phyloP scores from a whole-genome alignment of 2,113 vertebrate species.

The Dinomys branickii region DNA sequence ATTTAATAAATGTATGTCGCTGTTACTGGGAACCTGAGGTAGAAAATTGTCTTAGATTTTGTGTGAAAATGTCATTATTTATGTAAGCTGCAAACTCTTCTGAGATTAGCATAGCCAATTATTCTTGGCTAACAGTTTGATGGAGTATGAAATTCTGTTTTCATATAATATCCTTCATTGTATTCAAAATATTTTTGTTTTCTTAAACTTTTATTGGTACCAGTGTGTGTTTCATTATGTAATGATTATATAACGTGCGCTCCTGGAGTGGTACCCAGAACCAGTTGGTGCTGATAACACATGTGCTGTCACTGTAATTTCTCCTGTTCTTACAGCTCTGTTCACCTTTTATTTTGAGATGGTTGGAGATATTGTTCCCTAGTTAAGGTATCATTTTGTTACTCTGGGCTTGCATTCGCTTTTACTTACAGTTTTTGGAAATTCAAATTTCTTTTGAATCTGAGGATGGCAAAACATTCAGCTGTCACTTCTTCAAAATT shows the following conservation, averaged over 20 bases:
- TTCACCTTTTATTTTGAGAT: neutral
- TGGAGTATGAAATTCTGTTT: neutral
- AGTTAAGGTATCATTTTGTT: neutral
- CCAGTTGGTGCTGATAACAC: neutral
- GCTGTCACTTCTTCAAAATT: neutral
- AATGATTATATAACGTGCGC: neutral
- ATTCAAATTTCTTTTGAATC: neutral
- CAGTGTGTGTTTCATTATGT: neutral
- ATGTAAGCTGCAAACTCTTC: too few species aligned
- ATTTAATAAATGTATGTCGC: neutral
- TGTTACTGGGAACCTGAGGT: neutral
- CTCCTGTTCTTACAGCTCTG: neutral
- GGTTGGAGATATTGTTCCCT: neutral
- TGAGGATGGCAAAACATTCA: neutral
- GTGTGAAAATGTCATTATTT: neutral
- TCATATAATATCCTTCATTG: neutral
- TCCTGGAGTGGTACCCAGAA: neutral
- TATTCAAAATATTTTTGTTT: neutral
- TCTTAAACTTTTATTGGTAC: neutral
- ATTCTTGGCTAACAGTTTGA: neutral
- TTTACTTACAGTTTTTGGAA: neutral
- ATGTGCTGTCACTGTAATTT: neutral
- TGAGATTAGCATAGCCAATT: too few species aligned
- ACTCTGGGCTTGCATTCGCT: neutral
- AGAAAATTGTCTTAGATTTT: neutral